Conservation (phyloP, 1,140 invertebrate species). For the Heliconius nattereri region DNA sequence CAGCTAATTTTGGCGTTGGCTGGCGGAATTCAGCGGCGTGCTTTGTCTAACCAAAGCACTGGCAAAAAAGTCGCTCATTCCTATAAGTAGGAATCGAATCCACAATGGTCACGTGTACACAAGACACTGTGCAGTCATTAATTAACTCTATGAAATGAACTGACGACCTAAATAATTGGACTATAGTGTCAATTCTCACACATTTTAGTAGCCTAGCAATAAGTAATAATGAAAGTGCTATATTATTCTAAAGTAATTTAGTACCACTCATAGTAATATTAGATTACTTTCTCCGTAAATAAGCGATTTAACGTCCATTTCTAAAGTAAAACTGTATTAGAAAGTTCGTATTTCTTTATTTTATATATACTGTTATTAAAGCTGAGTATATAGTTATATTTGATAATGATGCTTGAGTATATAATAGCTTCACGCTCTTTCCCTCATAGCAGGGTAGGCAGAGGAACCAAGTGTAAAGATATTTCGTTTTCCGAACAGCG, state of each 20-base stretch:
- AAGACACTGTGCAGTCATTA: no score
- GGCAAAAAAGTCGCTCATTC: no score
- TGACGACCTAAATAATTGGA: background rate
- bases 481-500: no score
- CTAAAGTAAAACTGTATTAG: background rate
- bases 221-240: background rate
- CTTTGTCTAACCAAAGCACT: no score
- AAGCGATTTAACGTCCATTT: conserved; percentile 4
- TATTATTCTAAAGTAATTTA: conserved; percentile 7
- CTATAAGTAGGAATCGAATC: no score
- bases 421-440: background rate
- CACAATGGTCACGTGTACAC: no score
- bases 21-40: no score
- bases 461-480: background rate
- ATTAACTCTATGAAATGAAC: background rate
- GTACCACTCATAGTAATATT: background rate
- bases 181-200: background rate
- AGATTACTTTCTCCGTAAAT: conserved; percentile 6
- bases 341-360: background rate
- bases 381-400: background rate
- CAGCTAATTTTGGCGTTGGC: no score
- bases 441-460: background rate
- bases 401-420: background rate
- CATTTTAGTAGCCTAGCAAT: background rate
- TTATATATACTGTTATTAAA: background rate